Evolutionary conservation across 2,113 vertebrate genomes (phyloP).

Genomic region (Bos javanicus): DNA sequence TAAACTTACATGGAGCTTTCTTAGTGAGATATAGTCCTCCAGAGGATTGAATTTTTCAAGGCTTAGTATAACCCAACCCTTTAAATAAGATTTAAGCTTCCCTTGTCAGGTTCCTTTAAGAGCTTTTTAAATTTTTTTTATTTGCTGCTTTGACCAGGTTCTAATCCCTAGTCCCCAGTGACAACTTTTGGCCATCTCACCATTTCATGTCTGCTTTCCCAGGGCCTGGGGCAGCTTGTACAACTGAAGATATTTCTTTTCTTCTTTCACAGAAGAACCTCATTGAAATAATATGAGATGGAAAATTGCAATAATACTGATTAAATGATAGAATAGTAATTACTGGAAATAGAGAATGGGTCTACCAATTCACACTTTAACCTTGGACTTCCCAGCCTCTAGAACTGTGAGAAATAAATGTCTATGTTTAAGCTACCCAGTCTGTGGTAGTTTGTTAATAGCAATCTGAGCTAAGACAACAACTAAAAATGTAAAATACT

Average conservation of each 20-base stretch:
- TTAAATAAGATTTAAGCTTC: slow-evolving; percentile 86
- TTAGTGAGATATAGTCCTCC: slow-evolving; percentile 83
- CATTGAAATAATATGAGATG: not conserved
- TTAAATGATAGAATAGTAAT: not conserved
- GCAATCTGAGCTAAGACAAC: not conserved
- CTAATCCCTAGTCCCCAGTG: slow-evolving; percentile 75
- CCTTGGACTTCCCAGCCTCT: not conserved
- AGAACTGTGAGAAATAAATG: not conserved
- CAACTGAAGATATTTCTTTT: not conserved
- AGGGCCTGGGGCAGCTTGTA: not conserved
- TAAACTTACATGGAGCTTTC: slow-evolving; percentile 83
- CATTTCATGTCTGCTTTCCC: slow-evolving; percentile 68
- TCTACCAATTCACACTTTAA: not conserved
- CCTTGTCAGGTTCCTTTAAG: slow-evolving; percentile 82
- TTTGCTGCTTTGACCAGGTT: slow-evolving; percentile 79
- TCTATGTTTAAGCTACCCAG: not conserved
- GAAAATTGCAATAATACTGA: not conserved
- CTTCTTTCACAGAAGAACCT: not conserved
- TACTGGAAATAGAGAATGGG: not conserved
- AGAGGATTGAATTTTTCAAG: slow-evolving; percentile 83
- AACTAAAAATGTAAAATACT: not conserved
- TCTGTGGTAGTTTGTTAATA: not conserved
- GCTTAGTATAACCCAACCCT: slow-evolving; percentile 78
- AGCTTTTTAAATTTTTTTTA: slow-evolving; percentile 78
- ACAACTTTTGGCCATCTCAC: slow-evolving; percentile 70